These are phyloP conservation scores for Marronus borbonicus DNA, from an alignment of 2,888 invertebrate species.

Conservation along the genomic window DNA sequence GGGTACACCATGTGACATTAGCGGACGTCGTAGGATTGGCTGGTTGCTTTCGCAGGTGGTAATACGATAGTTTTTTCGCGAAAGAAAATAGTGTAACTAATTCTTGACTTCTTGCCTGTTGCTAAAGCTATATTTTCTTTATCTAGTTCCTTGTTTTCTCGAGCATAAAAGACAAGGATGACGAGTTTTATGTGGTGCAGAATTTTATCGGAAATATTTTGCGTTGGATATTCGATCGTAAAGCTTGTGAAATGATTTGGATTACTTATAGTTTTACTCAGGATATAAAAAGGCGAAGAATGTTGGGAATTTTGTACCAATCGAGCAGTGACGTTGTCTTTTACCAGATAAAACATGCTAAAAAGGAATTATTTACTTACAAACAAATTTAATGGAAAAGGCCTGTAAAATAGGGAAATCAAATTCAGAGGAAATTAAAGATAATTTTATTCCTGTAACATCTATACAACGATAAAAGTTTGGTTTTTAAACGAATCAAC, in stretches of 20 bases:
- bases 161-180: background rate
- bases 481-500: too few relatives aligned
- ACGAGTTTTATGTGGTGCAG: background rate
- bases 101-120: conserved; percentile 13
- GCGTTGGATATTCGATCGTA: background rate
- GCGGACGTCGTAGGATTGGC: conserved; percentile 4
- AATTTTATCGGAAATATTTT: background rate
- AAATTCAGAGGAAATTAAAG: too few relatives aligned
- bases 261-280: too few relatives aligned
- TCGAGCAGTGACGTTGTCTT: too few relatives aligned
- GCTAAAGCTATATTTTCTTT: conserved; percentile 3
- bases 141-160: conserved; percentile 7
- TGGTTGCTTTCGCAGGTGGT: conserved; percentile 1
- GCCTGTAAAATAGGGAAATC: too few relatives aligned
- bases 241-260: background rate
- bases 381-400: too few relatives aligned
- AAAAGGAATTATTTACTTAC: too few relatives aligned
- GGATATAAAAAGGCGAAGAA: too few relatives aligned
- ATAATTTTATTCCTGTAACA: too few relatives aligned
- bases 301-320: too few relatives aligned
- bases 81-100: conserved; percentile 25
- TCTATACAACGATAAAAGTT: too few relatives aligned
- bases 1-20: conserved; percentile 20
- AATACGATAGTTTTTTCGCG: conserved; percentile 37
- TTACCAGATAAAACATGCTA: too few relatives aligned